Base-by-base conservation (phyloP, 2,888 invertebrate genomes). In the Linyphia triangularis region DNA sequence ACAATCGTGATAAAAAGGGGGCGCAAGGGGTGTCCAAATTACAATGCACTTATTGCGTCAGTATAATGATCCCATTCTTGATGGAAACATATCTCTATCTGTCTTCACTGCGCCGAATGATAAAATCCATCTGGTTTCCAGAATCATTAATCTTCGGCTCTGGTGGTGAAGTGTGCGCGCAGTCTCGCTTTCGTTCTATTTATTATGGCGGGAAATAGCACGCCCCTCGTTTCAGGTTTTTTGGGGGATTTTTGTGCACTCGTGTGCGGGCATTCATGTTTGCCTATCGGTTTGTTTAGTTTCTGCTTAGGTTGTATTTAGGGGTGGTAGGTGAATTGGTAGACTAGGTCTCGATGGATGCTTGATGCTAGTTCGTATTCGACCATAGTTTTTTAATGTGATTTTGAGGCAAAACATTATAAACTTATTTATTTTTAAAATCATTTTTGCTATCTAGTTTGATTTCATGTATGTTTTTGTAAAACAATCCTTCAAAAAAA, bases 41-140 rank as follows among this genome's bases (percentile, higher is more conserved):
- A 85, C 78, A 85, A 85, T 85, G 85, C 85, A 78, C 78, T 78
- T 77, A 84, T 84, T 78, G 77, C 85, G 70, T 85, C 77, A 85
- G 77, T 57, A 69, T 85, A 85, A 85, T 85, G 85, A 78, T 61
- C 75, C 72, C 40, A 61, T 77, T 63, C 67, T 43, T 79, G 78
- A 65, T 82, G 70, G 82, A 59, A 84, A 70, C 85, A 85, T 78
- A 85, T 85, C 85, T 85, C 85, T 85, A 85, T 85, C 85, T 77
- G 77, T 78, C 85, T 78, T 77, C 85, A 61, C 85, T 22, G 22
- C 75, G 63, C 26, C 75, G 84, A 77, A 84, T 84, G 84, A 84
- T 84, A 84, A 75, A 75, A 84, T 84, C 75, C 84, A 84, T 84
- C 85, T 70, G 77, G 69, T 85, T 69, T 69, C 28, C 37, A 61